phyloP scores from a whole-genome alignment of 2,113 vertebrate species.

The Hippocampus barbouri region DNA sequence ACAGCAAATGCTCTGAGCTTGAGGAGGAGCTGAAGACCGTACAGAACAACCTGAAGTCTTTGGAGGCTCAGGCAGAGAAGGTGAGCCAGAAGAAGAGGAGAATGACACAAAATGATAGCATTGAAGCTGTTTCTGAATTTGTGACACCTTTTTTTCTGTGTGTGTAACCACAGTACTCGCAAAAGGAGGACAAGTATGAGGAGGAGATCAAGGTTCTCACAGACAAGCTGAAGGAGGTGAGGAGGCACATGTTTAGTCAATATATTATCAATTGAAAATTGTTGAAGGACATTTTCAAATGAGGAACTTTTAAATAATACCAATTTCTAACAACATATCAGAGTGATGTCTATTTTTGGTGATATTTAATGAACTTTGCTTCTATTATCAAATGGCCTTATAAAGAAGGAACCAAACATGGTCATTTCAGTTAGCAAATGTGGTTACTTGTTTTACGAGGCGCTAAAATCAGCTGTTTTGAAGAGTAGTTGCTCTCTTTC shows the following conservation, averaged over 20 bases:
- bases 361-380: background rate
- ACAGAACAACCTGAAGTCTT: constrained; percentile 99
- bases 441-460: background rate
- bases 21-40: constrained; percentile 99
- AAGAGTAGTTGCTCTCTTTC: background rate
- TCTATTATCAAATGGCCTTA: background rate
- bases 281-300: background rate
- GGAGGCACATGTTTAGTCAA: constrained; percentile 10
- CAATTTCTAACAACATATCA: background rate
- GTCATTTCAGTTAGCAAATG: background rate
- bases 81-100: constrained; percentile 59
- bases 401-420: background rate
- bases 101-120: background rate
- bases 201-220: constrained; percentile 98
- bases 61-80: constrained; percentile 99
- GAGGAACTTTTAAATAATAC: background rate
- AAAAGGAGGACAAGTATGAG: constrained; percentile 98
- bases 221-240: constrained; percentile 98
- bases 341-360: background rate
- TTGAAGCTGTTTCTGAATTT: background rate
- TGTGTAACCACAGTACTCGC: constrained; percentile 85
- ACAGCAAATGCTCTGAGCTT: constrained; percentile 98
- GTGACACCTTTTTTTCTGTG: constrained; percentile 9
- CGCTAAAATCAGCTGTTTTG: background rate
- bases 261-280: background rate